Evolutionary conservation across 2,113 vertebrate species (phyloP).

Genomic region (Redunca redunca): DNA sequence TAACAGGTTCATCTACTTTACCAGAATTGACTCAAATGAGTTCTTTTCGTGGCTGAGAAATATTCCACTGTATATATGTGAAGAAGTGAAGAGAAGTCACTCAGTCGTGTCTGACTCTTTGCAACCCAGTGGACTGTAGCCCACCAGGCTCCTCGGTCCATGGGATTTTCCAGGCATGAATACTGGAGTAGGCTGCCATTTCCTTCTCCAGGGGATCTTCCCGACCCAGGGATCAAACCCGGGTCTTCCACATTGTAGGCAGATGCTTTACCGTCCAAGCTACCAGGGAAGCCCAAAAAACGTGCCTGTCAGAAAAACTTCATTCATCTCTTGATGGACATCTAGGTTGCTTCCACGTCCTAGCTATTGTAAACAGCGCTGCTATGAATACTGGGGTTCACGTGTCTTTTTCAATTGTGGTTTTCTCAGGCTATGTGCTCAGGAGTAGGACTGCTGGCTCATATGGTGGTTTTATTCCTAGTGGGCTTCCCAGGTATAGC

Average conservation of each 20-base stretch:
- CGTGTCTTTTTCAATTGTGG: neutral
- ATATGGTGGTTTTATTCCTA: neutral
- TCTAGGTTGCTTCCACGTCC: neutral
- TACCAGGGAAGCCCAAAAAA: too few species aligned
- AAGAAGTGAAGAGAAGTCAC: too few species aligned
- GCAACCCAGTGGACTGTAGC: too few species aligned
- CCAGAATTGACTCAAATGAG: neutral
- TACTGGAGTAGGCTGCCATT: too few species aligned
- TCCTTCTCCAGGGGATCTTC: too few species aligned
- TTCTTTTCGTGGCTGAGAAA: neutral
- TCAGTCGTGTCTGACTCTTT: too few species aligned
- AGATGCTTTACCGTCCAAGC: too few species aligned
- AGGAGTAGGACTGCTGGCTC: neutral
- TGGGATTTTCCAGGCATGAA: too few species aligned
- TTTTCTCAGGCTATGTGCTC: neutral
- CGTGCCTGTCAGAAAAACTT: fast-evolving
- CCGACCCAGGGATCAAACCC: fast-evolving
- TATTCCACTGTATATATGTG: neutral
- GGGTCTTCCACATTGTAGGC: too few species aligned
- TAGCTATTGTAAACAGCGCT: neutral
- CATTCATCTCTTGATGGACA: neutral
- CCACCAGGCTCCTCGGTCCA: too few species aligned
- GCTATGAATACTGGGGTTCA: neutral
- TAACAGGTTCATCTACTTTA: neutral
- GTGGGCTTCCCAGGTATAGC: neutral